Percentiles rank a stretch among this genome's conserved stretches.
These are phyloP conservation scores for Mesembrinibis cayennensis DNA, from an alignment of 2,113 vertebrate species.

Conservation along the genomic window DNA sequence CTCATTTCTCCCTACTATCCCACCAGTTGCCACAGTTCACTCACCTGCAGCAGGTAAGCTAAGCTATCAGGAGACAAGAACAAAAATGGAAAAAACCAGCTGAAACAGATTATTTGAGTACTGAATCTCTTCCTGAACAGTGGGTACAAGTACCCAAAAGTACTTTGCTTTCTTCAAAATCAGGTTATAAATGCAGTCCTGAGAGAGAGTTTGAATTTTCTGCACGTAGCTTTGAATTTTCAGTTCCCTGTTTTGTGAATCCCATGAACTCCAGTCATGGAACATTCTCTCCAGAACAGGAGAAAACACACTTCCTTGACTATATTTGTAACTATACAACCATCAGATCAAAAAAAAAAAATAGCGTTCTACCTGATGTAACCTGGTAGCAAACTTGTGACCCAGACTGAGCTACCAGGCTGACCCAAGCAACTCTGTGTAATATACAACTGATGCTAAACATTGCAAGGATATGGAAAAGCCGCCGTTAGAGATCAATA, in stretches of 20 bases:
- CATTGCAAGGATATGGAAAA: background rate
- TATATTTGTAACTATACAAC: background rate
- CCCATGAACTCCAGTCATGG: background rate
- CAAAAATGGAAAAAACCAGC: background rate
- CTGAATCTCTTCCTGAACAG: background rate
- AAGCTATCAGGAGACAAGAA: background rate
- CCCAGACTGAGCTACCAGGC: background rate
- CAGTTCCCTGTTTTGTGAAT: background rate
- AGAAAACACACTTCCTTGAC: background rate
- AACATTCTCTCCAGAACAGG: background rate
- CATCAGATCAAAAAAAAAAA: background rate
- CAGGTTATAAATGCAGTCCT: background rate
- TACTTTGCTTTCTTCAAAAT: background rate
- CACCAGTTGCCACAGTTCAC: background rate
- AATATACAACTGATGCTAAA: background rate
- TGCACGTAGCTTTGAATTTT: background rate
- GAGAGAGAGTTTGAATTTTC: background rate
- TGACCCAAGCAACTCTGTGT: background rate
- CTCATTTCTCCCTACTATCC: background rate
- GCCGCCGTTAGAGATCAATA: fast-evolving
- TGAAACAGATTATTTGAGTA: background rate
- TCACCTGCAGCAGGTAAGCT: background rate
- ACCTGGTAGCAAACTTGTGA: background rate
- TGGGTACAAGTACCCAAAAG: background rate
- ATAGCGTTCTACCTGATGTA: background rate